Evolutionary conservation across 2,888 invertebrate genomes (phyloP), one percentile per base, ranked within the genome.

Genomic region (Agriotes lineatus): DNA sequence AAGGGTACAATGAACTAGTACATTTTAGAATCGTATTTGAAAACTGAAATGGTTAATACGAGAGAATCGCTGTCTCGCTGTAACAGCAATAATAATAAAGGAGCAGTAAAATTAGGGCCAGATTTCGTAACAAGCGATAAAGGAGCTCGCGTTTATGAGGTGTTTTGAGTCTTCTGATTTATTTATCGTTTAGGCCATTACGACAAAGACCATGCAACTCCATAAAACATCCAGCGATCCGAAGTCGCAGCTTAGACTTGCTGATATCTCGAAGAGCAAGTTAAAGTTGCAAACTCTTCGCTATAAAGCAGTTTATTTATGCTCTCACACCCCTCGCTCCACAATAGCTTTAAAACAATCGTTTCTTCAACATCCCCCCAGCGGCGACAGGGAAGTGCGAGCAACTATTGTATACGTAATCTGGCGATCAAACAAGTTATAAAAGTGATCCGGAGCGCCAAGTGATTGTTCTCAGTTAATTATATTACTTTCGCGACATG

Each of bases 391-490:
- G 39, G 54, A 45, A 61, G 39, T 44, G 30, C 63, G 67, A 37
- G 56, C 25, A 37, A 60, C 67, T 67, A 62, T 67, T 67, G 67
- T 67, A 48, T 62, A 60, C 66, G 56, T 72, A 72, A 72, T 69
- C 67, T 63, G 60, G 69, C 69, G 68, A 72, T 72, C 70, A 68
- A 67, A 60, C 70, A 70, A 70, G 71, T 64, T 72, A 63, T 68
- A 73, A 68, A 72, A 67, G 68, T 70, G 66, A 71, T 69, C 67
- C 63, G 61, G 48, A 65, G 44, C 56, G 69, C 30, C 56, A 45
- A 67, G 50, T 67, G 69, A 73, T 72, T 73, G 73, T 72, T 73
- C 70, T 67, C 56, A 68, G 67, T 73, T 73, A 72, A 70, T 72
- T 72, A 72, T 63, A 67, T 70, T 60, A 67, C 62, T 60, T 67